phyloP scores from a whole-genome alignment of 2,888 invertebrate genomes.

The Diplazon laetatorius region DNA sequence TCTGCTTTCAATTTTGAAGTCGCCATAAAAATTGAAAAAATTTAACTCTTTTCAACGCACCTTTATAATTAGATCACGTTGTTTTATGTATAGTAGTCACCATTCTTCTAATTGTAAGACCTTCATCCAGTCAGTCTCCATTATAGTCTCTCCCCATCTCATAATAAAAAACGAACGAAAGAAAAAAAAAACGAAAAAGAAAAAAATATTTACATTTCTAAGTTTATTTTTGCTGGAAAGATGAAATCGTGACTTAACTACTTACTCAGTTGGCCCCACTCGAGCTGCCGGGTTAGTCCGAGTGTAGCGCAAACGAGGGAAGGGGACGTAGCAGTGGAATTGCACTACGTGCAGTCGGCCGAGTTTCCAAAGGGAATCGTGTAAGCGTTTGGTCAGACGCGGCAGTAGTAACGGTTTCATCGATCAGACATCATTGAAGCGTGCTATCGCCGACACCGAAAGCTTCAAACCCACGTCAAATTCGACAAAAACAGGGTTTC shows the following conservation, averaged over 20 bases:
- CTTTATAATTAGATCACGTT: no score
- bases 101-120: no score
- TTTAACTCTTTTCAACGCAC: no score
- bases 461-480: constrained; percentile 16
- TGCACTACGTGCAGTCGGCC: constrained; percentile 22
- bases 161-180: background rate
- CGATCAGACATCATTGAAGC: constrained; percentile 35
- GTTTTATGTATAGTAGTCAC: no score
- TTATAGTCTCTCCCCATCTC: background rate
- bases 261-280: constrained; percentile 3
- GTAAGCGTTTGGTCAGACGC: constrained; percentile 33
- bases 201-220: background rate
- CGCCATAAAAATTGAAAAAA: no score
- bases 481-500: constrained; percentile 6
- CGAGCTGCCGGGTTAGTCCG: background rate
- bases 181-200: background rate
- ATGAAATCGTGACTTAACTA: background rate
- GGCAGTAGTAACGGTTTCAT: constrained; percentile 45
- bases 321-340: constrained; percentile 35
- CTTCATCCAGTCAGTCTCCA: no score
- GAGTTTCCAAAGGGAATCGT: constrained; percentile 44
- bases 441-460: background rate
- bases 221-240: background rate
- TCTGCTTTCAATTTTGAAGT: no score
- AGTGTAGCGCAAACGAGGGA: background rate